Conservation (phyloP, 2,797 vertebrate species). For the Arnoldichthys spilopterus region DNA sequence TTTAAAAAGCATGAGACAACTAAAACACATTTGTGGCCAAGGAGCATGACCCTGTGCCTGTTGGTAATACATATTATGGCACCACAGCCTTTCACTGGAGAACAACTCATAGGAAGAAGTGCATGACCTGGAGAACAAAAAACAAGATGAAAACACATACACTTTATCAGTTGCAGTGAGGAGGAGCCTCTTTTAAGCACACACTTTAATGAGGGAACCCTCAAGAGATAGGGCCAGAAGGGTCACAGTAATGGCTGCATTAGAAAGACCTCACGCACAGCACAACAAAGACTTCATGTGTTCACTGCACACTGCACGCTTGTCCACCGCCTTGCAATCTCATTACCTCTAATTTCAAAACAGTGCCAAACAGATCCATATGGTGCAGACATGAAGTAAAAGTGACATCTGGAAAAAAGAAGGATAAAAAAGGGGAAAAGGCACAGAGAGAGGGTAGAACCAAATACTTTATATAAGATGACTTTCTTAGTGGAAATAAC, state of each 20-base stretch:
- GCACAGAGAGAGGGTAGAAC: neutral
- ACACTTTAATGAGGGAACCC: slow-evolving; percentile 34
- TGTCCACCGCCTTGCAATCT: neutral
- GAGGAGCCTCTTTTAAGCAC: slow-evolving; percentile 6
- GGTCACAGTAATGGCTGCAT: slow-evolving; percentile 34
- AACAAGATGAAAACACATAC: neutral
- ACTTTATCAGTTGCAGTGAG: slow-evolving; percentile 34
- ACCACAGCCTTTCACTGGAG: slow-evolving; percentile 43
- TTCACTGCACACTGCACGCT: neutral
- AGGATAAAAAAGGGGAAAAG: neutral
- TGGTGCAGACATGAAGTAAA: too few relatives aligned
- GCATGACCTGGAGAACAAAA: slow-evolving; percentile 36
- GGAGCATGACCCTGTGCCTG: slow-evolving; percentile 39
- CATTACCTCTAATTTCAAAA: neutral
- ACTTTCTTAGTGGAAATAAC: neutral
- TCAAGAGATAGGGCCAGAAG: neutral
- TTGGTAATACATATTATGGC: slow-evolving; percentile 42
- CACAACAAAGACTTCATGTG: neutral
- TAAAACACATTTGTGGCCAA: slow-evolving; percentile 28
- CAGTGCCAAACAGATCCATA: neutral
- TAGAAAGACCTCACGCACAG: slow-evolving; percentile 28
- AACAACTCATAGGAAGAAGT: slow-evolving; percentile 25
- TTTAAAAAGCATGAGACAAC: slow-evolving; percentile 33
- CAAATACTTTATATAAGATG: too few relatives aligned
- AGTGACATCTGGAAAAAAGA: neutral